These are phyloP conservation scores for Accipiter minullus DNA, from an alignment of 2,797 vertebrate genomes.

Conservation along the genomic window DNA sequence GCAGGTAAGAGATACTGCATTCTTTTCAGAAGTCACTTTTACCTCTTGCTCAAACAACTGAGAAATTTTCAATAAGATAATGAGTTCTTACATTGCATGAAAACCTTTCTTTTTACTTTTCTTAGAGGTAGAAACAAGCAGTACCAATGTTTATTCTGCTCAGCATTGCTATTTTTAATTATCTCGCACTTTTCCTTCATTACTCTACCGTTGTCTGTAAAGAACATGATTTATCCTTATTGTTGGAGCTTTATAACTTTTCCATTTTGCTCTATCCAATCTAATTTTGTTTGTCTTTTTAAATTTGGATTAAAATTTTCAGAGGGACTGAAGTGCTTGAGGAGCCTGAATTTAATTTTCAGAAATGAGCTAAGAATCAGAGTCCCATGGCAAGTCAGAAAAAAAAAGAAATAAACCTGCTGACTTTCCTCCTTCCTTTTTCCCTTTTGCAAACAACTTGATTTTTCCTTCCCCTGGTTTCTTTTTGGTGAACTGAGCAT, in stretches of 20 bases:
- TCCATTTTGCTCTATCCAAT: neutral
- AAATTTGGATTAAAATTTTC: neutral
- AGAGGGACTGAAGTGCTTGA: neutral
- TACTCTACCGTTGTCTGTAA: neutral
- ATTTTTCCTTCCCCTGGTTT: neutral
- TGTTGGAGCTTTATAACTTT: neutral
- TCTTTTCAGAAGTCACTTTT: neutral
- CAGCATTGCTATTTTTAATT: neutral
- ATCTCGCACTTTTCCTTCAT: neutral
- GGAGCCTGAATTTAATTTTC: neutral
- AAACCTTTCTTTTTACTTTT: neutral
- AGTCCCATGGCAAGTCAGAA: neutral
- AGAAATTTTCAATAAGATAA: neutral
- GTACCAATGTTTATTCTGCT: neutral
- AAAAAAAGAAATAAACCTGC: neutral
- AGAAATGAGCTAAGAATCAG: neutral
- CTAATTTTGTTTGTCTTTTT: neutral
- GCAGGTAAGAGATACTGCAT: neutral
- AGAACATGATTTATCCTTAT: neutral
- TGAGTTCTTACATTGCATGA: neutral
- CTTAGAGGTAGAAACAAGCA: neutral
- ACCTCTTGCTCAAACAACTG: neutral
- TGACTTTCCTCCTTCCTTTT: neutral
- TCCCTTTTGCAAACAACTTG: neutral
- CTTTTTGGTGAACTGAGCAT: neutral